Evolutionary conservation across 2,113 vertebrate genomes (phyloP).

Genomic region (Glaucidium brasilianum): DNA sequence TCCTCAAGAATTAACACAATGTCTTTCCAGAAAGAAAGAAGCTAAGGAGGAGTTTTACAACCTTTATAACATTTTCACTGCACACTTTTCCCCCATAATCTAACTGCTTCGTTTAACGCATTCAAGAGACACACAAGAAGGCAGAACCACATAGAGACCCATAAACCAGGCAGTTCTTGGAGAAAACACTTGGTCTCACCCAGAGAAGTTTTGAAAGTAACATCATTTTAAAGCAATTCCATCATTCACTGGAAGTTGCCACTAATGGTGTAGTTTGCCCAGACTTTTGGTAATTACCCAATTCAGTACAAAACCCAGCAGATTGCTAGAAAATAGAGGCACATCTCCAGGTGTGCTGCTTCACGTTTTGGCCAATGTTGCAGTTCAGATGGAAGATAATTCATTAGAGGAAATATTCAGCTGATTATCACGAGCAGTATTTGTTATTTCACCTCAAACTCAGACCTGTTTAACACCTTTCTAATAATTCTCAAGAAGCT

Average conservation of each 20-base stretch:
- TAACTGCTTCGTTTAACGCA: background rate
- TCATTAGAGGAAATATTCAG: background rate
- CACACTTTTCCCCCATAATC: background rate
- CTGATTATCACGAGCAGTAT: background rate
- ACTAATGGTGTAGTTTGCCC: background rate
- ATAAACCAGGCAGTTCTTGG: background rate
- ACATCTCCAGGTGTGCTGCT: background rate
- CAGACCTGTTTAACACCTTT: background rate
- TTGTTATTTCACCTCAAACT: background rate
- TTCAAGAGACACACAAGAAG: background rate
- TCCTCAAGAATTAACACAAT: background rate
- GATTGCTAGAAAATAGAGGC: background rate
- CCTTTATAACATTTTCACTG: background rate
- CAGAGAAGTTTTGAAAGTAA: background rate
- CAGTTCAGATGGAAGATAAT: background rate
- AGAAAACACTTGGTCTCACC: background rate
- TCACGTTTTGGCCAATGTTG: background rate
- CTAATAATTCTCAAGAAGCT: background rate
- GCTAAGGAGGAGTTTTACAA: background rate
- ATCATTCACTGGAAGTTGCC: background rate
- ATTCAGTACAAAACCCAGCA: background rate
- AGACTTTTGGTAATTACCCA: background rate
- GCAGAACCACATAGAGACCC: background rate
- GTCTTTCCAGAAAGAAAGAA: background rate
- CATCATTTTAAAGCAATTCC: background rate